Evolutionary conservation across 2,797 vertebrate genomes (phyloP), one percentile per base, ranked within the genome.

Genomic region (Chaetophractus vellerosus): DNA sequence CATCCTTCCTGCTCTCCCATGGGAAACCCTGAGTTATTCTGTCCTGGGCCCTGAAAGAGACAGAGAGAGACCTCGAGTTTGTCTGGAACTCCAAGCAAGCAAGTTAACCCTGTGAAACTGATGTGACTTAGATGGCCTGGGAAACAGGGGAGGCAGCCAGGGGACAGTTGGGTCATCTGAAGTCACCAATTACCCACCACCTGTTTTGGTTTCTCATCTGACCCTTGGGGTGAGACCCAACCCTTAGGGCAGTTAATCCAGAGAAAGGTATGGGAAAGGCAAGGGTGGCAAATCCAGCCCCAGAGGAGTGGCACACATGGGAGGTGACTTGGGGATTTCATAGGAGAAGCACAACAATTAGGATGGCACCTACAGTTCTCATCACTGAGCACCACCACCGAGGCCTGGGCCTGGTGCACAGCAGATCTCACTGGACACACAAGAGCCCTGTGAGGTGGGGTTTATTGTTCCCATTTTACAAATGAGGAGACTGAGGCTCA

Each of bases 21-120:
- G 68, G 75, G 88, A 71, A 93, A 24, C 45, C 45, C 81, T 61
- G 71, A 59, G 66, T 90, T 88, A 74, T 79, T 96, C 80, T 71
- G n/a, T 81, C 38, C 80, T 74, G 63, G 50, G 36, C 28, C 26
- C 14, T 12, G 75, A 50, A 52, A 83, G 50, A 75, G 33, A 12
- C 7, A 66, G 61, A 59, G 24, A 36, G n/a, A 72, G 11, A 93
- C 38, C 66, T 69, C 11, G 23, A 57, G 18, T 87, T 87, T 96
- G 63, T 91, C 38, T 64, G 72, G 87, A 41, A 92, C 86, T 87
- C 80, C 68, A 88, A 86, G 76, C 36, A 78, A 88, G 69, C 45
- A 64, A 95, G 81, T 96, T 96, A 97, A 96, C 97, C 90, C 93
- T 95, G 26, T 90, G 83, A 91, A 90, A 89, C 76, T 91, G 71